A percentile compares a stretch with the other conserved stretches of the same genome.
These are phyloP conservation scores for Samia ricini DNA, from an alignment of 1,140 invertebrate genomes.

Conservation along the genomic window DNA sequence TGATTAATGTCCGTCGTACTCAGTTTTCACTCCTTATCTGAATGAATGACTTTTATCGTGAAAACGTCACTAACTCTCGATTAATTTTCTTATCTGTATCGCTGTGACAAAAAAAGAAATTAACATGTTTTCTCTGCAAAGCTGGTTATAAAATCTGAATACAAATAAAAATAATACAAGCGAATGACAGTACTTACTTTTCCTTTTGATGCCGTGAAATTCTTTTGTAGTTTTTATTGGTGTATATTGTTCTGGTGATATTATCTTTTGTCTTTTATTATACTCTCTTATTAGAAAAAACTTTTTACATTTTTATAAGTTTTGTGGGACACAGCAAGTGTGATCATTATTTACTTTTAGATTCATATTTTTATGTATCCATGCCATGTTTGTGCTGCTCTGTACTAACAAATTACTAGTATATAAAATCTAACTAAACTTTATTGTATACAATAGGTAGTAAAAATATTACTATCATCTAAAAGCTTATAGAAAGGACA, in stretches of 20 bases:
- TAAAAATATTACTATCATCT: too few relatives aligned
- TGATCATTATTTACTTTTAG: too few relatives aligned
- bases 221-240: neutral
- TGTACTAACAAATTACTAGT: too few relatives aligned
- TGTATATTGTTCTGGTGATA: neutral
- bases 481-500: neutral
- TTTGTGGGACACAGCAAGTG: too few relatives aligned
- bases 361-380: too few relatives aligned
- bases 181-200: slow-evolving; percentile 6
- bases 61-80: neutral
- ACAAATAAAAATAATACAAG: slow-evolving; percentile 1
- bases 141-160: slow-evolving; percentile 4
- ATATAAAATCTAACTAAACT: too few relatives aligned
- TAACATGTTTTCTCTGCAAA: slow-evolving; percentile 5
- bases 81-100: slow-evolving; percentile 9
- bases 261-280: neutral
- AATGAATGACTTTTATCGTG: slow-evolving; percentile 24
- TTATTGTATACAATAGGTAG: too few relatives aligned
- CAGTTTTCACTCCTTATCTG: slow-evolving; percentile 20
- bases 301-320: too few relatives aligned
- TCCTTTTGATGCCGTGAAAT: slow-evolving; percentile 6
- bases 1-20: slow-evolving; percentile 25
- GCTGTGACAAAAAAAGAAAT: neutral
- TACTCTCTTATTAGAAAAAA: neutral
- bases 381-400: too few relatives aligned